Conservation (phyloP, 2,113 vertebrate species). For the Centropus unirufus region DNA sequence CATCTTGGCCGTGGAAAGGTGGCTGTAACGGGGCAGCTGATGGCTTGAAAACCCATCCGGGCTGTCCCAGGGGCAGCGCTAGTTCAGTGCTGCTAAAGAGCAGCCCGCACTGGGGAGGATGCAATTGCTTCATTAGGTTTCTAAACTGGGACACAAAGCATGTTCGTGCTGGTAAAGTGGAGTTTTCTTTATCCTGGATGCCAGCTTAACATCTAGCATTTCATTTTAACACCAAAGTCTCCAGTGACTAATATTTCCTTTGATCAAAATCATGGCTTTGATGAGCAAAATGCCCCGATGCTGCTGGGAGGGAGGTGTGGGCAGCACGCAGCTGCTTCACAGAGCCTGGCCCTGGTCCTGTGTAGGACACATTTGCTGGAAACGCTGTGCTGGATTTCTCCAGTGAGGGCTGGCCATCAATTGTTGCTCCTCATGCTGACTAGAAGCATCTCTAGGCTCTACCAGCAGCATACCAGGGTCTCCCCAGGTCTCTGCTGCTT, state of each 20-base stretch:
- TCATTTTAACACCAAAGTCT: not conserved
- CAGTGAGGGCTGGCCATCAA: not conserved
- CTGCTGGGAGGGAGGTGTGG: not conserved
- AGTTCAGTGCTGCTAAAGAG: rapidly evolving
- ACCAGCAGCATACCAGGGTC: not conserved
- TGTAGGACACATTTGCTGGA: not conserved
- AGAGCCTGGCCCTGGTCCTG: not conserved
- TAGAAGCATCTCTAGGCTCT: not conserved
- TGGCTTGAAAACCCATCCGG: not conserved
- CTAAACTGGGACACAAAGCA: not conserved
- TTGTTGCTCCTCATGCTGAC: rapidly evolving
- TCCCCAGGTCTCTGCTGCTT: not conserved
- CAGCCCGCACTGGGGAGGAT: not conserved
- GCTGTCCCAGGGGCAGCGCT: not conserved
- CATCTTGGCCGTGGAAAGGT: not conserved
- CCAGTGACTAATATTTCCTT: not conserved
- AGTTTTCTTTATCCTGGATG: not conserved
- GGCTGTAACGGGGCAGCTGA: not conserved
- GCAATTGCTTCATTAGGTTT: rapidly evolving
- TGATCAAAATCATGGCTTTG: not conserved
- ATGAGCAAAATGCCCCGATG: rapidly evolving
- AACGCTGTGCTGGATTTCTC: not conserved
- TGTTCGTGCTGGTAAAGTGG: not conserved
- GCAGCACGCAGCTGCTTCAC: not conserved
- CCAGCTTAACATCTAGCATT: not conserved